Conservation (phyloP, 2,113 vertebrate species). For the Pollachius pollachius region DNA sequence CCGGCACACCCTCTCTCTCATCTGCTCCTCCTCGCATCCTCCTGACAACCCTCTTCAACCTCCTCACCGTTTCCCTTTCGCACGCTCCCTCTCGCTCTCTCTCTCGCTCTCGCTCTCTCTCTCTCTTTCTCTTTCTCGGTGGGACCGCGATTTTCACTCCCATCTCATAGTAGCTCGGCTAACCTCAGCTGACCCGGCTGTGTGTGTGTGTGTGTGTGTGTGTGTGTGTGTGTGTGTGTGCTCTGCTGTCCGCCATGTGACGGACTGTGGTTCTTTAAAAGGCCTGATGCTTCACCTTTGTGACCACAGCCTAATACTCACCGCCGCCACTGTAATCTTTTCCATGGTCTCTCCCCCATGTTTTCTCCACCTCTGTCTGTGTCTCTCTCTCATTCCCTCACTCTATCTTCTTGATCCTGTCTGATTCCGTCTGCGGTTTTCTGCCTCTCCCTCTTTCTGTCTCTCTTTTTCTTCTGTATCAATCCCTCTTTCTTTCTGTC, state of each 20-base stretch:
- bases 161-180: slow-evolving; percentile 17
- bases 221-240: slow-evolving; percentile 7
- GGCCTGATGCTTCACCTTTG: slow-evolving; percentile 18
- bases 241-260: slow-evolving; percentile 15
- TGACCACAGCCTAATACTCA: neutral
- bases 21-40: slow-evolving; percentile 6
- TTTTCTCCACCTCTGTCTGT: neutral
- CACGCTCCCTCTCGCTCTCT: no score
- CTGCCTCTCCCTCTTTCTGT: no score
- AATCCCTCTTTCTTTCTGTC: no score
- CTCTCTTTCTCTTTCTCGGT: neutral
- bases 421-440: no score
- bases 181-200: slow-evolving; percentile 5
- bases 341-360: neutral
- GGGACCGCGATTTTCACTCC: slow-evolving; percentile 24
- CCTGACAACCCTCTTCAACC: no score
- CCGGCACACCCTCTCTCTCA: slow-evolving; percentile 20
- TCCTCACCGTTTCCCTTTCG: no score
- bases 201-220: slow-evolving; percentile 9
- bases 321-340: neutral
- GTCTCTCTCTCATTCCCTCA: slow-evolving; percentile 6
- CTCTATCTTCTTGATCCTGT: neutral
- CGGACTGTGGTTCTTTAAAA: slow-evolving; percentile 5
- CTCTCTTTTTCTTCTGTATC: no score
- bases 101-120: no score